Evolutionary conservation across 2,888 invertebrate species (phyloP).

Genomic region (Ophion obscuratus): DNA sequence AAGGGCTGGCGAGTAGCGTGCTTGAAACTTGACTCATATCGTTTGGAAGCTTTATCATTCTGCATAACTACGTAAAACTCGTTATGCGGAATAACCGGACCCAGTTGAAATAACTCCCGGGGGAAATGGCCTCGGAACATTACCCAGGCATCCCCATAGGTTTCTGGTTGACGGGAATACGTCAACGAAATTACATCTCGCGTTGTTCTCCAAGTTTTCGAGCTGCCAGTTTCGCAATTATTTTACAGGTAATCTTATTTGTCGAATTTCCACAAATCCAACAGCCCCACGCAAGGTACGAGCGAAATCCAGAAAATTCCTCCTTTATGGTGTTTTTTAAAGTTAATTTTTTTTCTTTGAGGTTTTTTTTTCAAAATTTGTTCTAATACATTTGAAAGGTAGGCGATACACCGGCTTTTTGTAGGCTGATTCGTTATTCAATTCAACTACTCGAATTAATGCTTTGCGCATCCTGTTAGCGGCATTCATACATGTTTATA

Average conservation of each 20-base stretch:
- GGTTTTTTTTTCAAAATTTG: too few species aligned
- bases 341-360: not conserved
- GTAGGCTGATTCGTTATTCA: not conserved
- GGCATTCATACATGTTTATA: too few species aligned
- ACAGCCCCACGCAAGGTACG: not conserved
- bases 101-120: slow-evolving; percentile 40
- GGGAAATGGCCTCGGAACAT: slow-evolving; percentile 40
- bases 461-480: too few species aligned
- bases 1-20: slow-evolving; percentile 20
- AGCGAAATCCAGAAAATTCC: not conserved
- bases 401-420: not conserved
- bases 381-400: not conserved
- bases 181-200: slow-evolving; percentile 37
- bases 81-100: slow-evolving; percentile 61
- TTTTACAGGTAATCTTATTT: not conserved
- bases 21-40: slow-evolving; percentile 74
- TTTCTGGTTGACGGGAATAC: slow-evolving; percentile 38
- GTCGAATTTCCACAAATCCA: not conserved
- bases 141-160: slow-evolving; percentile 12
- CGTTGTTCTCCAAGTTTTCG: slow-evolving; percentile 7
- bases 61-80: slow-evolving; percentile 64
- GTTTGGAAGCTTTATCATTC: slow-evolving; percentile 60
- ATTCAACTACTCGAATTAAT: too few species aligned
- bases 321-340: not conserved
- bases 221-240: not conserved